Conservation (phyloP, 2,113 vertebrate species). For the Amphiprion ocellaris region DNA sequence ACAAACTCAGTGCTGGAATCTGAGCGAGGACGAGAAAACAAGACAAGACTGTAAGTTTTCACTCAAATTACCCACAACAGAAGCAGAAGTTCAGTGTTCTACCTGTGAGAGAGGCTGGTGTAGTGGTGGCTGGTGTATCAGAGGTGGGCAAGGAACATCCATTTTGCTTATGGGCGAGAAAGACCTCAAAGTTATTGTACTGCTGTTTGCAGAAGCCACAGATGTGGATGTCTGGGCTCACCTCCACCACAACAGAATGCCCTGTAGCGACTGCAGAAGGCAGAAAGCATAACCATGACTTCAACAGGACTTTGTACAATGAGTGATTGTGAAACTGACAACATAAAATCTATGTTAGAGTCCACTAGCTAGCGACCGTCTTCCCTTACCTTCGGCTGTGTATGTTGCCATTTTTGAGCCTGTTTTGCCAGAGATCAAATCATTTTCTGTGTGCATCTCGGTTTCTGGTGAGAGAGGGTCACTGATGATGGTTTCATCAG, state of each 20-base stretch:
- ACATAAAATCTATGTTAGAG: not conserved
- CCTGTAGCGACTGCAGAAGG: constrained; percentile 80
- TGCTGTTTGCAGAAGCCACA: constrained; percentile 98
- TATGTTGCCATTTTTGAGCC: constrained; percentile 79
- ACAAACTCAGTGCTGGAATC: constrained; percentile 91
- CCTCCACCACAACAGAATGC: constrained; percentile 90
- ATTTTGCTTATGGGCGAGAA: constrained; percentile 94
- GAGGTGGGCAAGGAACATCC: constrained; percentile 88
- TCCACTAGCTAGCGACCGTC: not conserved
- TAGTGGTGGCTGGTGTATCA: constrained; percentile 69
- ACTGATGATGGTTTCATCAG: no score
- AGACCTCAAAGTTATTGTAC: constrained; percentile 93
- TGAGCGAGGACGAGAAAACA: constrained; percentile 43
- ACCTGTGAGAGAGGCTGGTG: constrained; percentile 89
- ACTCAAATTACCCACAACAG: no score
- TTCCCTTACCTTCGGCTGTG: constrained; percentile 77
- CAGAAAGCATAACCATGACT: constrained; percentile 1
- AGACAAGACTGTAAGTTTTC: not conserved
- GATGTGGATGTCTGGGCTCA: constrained; percentile 96
- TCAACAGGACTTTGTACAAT: not conserved
- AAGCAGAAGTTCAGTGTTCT: not conserved
- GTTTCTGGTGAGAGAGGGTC: no score
- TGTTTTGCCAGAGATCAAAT: constrained; percentile 56
- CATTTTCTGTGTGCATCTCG: constrained; percentile 34
- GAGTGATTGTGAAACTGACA: not conserved